Evolutionary conservation across 2,113 vertebrate genomes (phyloP).

Genomic region (Glaucomys volans): DNA sequence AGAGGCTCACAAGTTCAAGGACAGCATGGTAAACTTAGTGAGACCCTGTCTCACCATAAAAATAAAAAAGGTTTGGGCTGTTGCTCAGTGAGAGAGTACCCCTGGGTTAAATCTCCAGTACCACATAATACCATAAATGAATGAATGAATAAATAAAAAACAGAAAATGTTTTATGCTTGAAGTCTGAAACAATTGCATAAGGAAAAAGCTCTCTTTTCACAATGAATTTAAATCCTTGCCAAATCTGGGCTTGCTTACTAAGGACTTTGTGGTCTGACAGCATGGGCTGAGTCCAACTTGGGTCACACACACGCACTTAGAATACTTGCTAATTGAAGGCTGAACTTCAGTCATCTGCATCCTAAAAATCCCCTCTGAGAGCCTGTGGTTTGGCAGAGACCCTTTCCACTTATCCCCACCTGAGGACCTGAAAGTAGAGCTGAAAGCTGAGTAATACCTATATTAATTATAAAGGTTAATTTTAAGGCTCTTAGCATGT

Average conservation of each 20-base stretch:
- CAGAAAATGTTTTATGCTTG: background rate
- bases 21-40: no score
- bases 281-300: background rate
- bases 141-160: no score
- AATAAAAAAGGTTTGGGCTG: no score
- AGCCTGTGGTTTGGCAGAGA: background rate
- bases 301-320: background rate
- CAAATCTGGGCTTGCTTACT: background rate
- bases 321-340: background rate
- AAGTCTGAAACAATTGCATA: background rate
- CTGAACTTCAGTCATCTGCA: background rate
- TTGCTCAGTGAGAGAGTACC: no score
- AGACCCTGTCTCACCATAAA: no score
- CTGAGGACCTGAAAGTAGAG: background rate
- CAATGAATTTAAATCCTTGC: background rate
- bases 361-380: background rate
- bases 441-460: background rate
- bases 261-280: background rate
- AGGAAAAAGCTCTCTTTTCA: background rate
- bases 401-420: no score
- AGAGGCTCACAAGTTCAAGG: no score
- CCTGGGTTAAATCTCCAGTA: no score
- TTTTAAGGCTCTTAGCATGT: background rate
- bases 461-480: background rate
- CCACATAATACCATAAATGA: no score